phyloP scores from a whole-genome alignment of 2,113 vertebrate genomes.

The Clarias batrachus region DNA sequence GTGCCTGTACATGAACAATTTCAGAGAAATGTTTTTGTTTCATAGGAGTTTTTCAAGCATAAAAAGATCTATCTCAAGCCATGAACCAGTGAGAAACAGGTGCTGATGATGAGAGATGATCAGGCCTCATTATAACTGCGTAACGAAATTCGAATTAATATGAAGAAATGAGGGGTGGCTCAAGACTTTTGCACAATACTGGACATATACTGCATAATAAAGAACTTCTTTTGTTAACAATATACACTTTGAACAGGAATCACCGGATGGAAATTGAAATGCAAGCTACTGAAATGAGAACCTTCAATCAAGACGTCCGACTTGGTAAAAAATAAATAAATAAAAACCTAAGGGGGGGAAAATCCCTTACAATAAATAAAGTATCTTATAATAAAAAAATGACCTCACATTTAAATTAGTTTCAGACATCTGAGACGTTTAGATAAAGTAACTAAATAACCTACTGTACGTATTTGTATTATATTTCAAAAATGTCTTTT shows the following conservation, averaged over 20 bases:
- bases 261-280: constrained; percentile 73
- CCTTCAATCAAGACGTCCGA: constrained; percentile 76
- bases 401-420: neutral
- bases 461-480: neutral
- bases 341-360: neutral
- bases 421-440: neutral
- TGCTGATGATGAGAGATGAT: no score
- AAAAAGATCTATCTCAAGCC: no score
- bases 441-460: neutral
- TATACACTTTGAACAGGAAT: constrained; percentile 66
- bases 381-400: neutral
- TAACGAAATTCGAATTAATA: no score
- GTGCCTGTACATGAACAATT: no score
- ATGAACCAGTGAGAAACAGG: no score
- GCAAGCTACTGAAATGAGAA: constrained; percentile 74
- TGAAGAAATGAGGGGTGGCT: no score
- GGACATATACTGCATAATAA: neutral
- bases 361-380: neutral
- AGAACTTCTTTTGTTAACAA: neutral
- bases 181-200: neutral
- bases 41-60: no score
- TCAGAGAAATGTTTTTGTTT: no score
- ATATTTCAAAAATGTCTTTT: neutral
- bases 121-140: no score
- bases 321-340: constrained; percentile 72